Evolutionary conservation across 2,888 invertebrate species (phyloP), one percentile per base, ranked within the genome.

Genomic region (Tethea ocularis): DNA sequence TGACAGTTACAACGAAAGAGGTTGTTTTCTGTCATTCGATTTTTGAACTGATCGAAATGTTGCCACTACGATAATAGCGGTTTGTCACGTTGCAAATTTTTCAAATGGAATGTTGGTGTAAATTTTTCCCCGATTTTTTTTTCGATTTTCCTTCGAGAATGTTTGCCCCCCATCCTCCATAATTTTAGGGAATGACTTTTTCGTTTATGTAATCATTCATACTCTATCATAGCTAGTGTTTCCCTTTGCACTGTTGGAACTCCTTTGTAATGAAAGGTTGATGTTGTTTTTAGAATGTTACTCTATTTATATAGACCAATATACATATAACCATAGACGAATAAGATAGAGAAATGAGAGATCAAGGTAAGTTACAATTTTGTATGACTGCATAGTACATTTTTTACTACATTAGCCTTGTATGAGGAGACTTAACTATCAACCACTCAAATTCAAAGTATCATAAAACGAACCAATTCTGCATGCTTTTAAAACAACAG

Each of bases 61-160:
- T 92, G 91, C 89, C 88, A 88, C 67, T 80, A 86, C 88, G 67
- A 78, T 76, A 77, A 74, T 70, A 74, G 72, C 72, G 69, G 78
- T 77, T 76, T 78, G 80, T 83, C 82, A 77, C 72, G 83, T 85
- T 87, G 88, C 87, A 84, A 87, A 78, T 76, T 69, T 85, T 80
- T 89, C 94, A 94, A 94, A 95, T 95, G 95, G 95, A 95, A 95
- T 95, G 95, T 95, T 95, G 95, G 95, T 95, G 95, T 95, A 94
- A 85, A 89, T 88, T 91, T 86, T 79, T 75, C 77, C 82, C 79
- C 72, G 77, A 8, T 71, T 73, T 79, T 85, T 79, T 78, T 81
- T 67, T 65, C 79, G 75, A 75, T 69, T 73, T 78, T 86, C 80
- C 72, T 81, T 80, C 88, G 77, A 80, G 96, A 96, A 96, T 96